Base-by-base conservation (phyloP, 2,113 vertebrate species). In the Brachyistius frenatus region DNA sequence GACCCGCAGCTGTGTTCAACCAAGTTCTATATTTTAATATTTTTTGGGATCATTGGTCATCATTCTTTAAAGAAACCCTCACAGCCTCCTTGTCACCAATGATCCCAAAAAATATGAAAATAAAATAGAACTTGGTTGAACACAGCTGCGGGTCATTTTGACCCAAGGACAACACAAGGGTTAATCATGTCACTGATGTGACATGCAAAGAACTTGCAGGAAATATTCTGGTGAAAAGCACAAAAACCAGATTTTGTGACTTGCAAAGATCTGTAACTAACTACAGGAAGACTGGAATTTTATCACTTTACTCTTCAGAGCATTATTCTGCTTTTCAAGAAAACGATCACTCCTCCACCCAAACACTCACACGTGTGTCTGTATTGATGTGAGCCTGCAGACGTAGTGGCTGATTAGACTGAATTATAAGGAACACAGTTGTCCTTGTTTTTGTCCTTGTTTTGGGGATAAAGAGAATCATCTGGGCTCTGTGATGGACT, bases 271-370 rank as follows among this genome's bases (percentile, higher is more conserved):
- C 60, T 54, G 14, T 32, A 30, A 55, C 0, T 5, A 32, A 50
- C 23, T 31, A 11, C 14, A 30, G 9, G 1, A 50, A 5, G 60
- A 57, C 30, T 71, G 65, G 10, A 11, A 46, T 63, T 68, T 62
- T 15, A 75, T 52, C 15, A 30, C 11, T 41, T 16, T 16, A 0
- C n/a, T 49, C 6, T 56, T 84, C 36, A 62, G 31, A 52, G 35
- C 5, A 41, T 57, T 16, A 15, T 50, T 66, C 23, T 44, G 44
- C 33, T 68, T 65, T 76, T 37, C 39, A 67, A 35, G 56, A 52
- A 67, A 63, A 73, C 30, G 15, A 53, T 36, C 9, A 23, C 10
- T 23, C 30, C 49, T 60, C 5, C 53, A 64, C 50, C n/a, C 31
- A 53, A 57, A 32, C 32, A 0, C 37, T 68, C 47, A 23, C 23